Evolutionary conservation across 2,113 vertebrate species (phyloP).

Genomic region (Tringa solitaria): DNA sequence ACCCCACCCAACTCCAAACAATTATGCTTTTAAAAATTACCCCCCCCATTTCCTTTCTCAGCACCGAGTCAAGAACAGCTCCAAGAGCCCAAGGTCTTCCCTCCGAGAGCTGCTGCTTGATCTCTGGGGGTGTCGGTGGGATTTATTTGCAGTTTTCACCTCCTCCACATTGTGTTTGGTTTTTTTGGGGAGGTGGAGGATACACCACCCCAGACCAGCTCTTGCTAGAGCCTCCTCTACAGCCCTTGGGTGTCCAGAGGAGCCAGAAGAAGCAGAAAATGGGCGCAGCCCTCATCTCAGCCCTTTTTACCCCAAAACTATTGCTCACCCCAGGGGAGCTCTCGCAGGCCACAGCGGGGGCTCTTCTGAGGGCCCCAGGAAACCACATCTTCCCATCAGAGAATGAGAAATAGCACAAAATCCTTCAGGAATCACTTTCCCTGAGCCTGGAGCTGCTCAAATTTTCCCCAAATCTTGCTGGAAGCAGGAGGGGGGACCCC

Average conservation of each 20-base stretch:
- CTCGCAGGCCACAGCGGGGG: background rate
- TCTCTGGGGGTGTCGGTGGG: background rate
- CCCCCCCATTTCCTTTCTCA: too few relatives aligned
- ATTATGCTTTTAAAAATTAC: background rate
- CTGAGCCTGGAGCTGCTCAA: background rate
- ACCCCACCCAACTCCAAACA: background rate
- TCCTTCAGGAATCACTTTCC: background rate
- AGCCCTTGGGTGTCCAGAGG: background rate
- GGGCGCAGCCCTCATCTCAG: background rate
- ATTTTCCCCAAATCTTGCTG: background rate
- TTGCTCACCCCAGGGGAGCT: background rate
- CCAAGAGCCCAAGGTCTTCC: background rate
- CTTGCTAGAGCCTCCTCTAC: background rate
- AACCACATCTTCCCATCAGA: fast-evolving
- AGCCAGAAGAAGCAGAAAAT: background rate
- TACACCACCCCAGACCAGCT: background rate
- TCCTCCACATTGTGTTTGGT: background rate
- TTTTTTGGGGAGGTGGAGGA: background rate
- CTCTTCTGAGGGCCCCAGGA: background rate
- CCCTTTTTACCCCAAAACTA: background rate
- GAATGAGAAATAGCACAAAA: background rate
- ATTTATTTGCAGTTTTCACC: background rate
- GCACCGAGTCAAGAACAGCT: background rate
- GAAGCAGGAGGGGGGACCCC: fast-evolving
- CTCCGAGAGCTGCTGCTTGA: background rate